Percentiles rank a stretch among this genome's conserved stretches.
Evolutionary conservation across 2,888 invertebrate species (phyloP).

Genomic region (Trypoxylon attenuatum): DNA sequence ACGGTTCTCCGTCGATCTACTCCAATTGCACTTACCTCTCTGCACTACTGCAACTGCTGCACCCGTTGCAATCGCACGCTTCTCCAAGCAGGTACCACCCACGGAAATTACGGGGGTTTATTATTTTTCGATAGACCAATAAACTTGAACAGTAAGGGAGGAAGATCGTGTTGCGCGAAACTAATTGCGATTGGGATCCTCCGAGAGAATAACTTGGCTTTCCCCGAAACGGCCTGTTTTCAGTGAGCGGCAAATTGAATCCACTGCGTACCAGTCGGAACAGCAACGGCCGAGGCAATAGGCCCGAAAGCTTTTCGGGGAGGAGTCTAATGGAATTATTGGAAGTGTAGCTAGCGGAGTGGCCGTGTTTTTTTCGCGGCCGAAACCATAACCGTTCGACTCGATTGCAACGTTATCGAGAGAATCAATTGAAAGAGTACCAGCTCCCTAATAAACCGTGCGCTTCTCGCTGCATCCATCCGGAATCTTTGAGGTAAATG

Average conservation of each 20-base stretch:
- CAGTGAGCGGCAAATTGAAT: neutral
- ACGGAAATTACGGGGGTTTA: constrained; percentile 24
- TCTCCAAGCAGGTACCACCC: too few relatives aligned
- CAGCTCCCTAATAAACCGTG: constrained; percentile 26
- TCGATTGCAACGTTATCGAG: constrained; percentile 31
- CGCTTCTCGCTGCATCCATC: neutral
- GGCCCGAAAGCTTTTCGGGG: constrained; percentile 7
- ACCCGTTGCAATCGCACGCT: neutral
- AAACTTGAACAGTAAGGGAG: too few relatives aligned
- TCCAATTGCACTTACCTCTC: constrained; percentile 18
- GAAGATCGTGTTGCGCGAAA: constrained; percentile 26
- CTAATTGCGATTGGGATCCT: constrained; percentile 19
- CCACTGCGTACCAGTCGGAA: neutral
- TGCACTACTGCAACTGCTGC: neutral
- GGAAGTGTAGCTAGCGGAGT: constrained; percentile 23
- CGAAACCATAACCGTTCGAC: constrained; percentile 17
- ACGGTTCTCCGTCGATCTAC: too few relatives aligned
- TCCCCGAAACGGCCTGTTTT: neutral
- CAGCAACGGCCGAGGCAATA: neutral
- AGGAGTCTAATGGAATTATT: constrained; percentile 46
- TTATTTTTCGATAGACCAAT: constrained; percentile 25
- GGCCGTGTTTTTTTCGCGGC: constrained; percentile 9
- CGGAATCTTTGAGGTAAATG: neutral
- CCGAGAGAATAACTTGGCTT: neutral
- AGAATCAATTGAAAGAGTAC: constrained; percentile 48